Evolutionary conservation across 2,888 invertebrate species (phyloP), one percentile per base, ranked within the genome.

Genomic region (Chirona hameri): DNA sequence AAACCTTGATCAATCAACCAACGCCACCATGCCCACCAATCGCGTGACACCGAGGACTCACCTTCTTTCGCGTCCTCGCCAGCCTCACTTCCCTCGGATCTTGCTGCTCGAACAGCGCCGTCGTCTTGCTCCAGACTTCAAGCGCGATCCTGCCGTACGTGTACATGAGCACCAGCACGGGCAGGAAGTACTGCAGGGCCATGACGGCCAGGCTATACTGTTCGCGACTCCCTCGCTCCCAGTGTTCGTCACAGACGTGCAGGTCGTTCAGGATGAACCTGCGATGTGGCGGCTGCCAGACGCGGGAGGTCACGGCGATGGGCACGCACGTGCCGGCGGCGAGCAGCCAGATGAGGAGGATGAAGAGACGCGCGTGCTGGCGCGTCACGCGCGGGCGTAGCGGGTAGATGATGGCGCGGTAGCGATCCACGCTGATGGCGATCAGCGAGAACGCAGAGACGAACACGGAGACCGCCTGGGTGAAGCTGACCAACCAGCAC

Each of bases 401-500:
- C 0, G 97, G 97, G 90, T 94, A 93, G 91, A 96, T 93, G 84
- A 97, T 96, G 82, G 95, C 95, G 88, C 95, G 92, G 87, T 95
- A 97, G 29, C 96, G 91, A 89, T 97, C 97, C 82, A 95, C 91
- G 85, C 96, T 95, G 87, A 97, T 95, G 65, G 96, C 96, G 55
- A 97, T 93, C 86, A 97, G 88, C 0, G 97, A 97, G 88, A 96
- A 97, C 4, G 96, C 95, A 87, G 95, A 95, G 83, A 96, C 94
- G 69, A 88, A 87, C 27, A 87, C 87, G 52, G 87, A 85, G 21
- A 87, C 85, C 1, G 85, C 85, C 79, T 86, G 84, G 31, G 48
- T 27, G 79, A 48, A 82, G 55, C 39, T 52, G 21, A 82, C 57
- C 12, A 80, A 15, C 5, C 80, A 18, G 88, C 97, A 97, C 89